Evolutionary conservation across 2,113 vertebrate genomes (phyloP).

Genomic region (Seriola rivoliana): DNA sequence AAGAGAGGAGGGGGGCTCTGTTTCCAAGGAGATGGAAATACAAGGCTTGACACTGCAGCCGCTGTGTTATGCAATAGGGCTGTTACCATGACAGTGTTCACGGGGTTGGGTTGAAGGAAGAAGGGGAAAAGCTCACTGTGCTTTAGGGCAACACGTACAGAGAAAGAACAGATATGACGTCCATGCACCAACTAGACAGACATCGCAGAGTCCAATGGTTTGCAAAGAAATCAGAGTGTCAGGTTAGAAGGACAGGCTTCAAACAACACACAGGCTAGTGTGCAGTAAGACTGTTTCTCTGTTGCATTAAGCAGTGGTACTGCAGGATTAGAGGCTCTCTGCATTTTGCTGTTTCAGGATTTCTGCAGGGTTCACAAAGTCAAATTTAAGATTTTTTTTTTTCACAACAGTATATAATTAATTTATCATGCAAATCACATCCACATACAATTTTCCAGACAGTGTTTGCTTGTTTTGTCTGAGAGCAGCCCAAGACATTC

Average conservation of each 20-base stretch:
- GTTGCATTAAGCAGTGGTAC: background rate
- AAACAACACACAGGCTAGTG: background rate
- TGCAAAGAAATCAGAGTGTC: background rate
- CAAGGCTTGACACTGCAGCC: slow-evolving; percentile 78
- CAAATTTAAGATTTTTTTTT: background rate
- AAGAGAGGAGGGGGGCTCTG: slow-evolving; percentile 20
- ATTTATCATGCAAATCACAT: no score
- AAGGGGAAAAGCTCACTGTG: slow-evolving; percentile 29
- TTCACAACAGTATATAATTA: no score
- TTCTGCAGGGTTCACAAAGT: background rate
- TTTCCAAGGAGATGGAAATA: slow-evolving; percentile 80
- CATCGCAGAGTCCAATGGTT: background rate
- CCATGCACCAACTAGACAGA: background rate
- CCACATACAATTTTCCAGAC: no score
- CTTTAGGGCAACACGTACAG: slow-evolving; percentile 36
- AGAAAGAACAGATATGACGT: slow-evolving; percentile 17
- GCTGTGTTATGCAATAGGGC: slow-evolving; percentile 81
- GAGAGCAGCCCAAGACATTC: no score
- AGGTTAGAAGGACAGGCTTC: background rate
- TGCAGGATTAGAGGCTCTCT: slow-evolving; percentile 1
- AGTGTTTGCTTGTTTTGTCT: no score
- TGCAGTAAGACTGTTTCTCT: background rate
- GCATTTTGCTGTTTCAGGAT: background rate
- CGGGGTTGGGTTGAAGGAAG: slow-evolving; percentile 41
- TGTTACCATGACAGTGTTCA: slow-evolving; percentile 77